Evolutionary conservation across 1,140 invertebrate species (phyloP).

Genomic region (Cecropterus lyciades): DNA sequence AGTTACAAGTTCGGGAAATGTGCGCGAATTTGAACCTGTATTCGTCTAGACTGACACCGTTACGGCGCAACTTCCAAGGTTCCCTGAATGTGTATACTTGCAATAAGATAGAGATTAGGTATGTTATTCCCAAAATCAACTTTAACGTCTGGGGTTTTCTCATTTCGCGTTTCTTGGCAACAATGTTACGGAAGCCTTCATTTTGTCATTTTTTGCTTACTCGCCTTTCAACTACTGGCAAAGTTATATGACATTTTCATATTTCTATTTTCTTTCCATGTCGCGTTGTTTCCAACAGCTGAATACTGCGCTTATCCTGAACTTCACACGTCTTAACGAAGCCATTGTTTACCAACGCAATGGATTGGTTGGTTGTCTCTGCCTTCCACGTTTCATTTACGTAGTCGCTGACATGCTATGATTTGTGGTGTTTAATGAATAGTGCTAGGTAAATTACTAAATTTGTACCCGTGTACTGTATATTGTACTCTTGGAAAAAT

Average conservation of each 20-base stretch:
- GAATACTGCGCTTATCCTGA: slow-evolving; percentile 22
- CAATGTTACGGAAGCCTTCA: no score
- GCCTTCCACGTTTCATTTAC: not conserved
- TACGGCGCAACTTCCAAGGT: slow-evolving; percentile 22
- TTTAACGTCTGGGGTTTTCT: no score
- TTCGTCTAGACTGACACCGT: slow-evolving; percentile 9
- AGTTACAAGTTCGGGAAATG: not conserved
- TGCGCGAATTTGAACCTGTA: slow-evolving; percentile 11
- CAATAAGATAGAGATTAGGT: no score
- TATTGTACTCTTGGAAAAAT: not conserved
- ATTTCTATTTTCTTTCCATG: slow-evolving; percentile 7
- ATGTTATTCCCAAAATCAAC: no score
- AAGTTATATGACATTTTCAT: not conserved
- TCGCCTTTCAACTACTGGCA: no score
- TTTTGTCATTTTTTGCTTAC: no score
- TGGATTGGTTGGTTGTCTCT: not conserved
- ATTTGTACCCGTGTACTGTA: not conserved
- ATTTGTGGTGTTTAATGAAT: not conserved
- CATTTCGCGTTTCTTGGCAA: no score
- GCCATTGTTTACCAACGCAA: slow-evolving; percentile 13
- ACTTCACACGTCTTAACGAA: slow-evolving; percentile 19
- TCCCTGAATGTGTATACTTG: no score
- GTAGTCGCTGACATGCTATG: not conserved
- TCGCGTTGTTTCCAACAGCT: slow-evolving; percentile 8
- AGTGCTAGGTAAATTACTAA: not conserved